Percentiles rank a stretch among this genome's conserved stretches.
phyloP scores from a whole-genome alignment of 2,888 invertebrate species.

The Sarcophaga carnaria region DNA sequence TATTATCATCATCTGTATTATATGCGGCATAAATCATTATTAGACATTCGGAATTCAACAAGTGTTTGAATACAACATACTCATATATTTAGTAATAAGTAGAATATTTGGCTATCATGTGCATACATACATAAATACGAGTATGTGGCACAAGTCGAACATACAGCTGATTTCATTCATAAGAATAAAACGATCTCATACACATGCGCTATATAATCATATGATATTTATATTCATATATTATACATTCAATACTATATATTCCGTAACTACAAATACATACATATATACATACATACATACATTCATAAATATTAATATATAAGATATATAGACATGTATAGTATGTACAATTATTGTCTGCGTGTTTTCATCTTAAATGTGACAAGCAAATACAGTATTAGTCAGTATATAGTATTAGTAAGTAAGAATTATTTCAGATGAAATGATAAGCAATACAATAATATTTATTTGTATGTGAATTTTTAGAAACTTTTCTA shows the following conservation, averaged over 20 bases:
- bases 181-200: slow-evolving; percentile 54
- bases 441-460: no score
- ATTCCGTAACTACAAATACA: background rate
- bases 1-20: background rate
- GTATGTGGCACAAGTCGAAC: slow-evolving; percentile 37
- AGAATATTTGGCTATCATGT: no score
- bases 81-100: no score
- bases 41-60: slow-evolving; percentile 22
- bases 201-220: slow-evolving; percentile 62
- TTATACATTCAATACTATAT: background rate
- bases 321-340: no score
- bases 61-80: slow-evolving; percentile 27
- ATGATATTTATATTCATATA: slow-evolving; percentile 35
- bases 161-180: slow-evolving; percentile 67
- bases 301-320: background rate
- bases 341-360: no score
- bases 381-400: no score
- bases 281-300: background rate
- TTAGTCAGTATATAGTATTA: no score
- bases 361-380: no score
- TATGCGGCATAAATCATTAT: slow-evolving; percentile 5
- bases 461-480: no score
- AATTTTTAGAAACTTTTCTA: no score
- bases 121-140: no score
- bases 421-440: no score